Percentiles rank a stretch among this genome's conserved stretches.
These are phyloP conservation scores for Drosophila paulistorum DNA, from an alignment of 1,140 invertebrate species.

Conservation along the genomic window DNA sequence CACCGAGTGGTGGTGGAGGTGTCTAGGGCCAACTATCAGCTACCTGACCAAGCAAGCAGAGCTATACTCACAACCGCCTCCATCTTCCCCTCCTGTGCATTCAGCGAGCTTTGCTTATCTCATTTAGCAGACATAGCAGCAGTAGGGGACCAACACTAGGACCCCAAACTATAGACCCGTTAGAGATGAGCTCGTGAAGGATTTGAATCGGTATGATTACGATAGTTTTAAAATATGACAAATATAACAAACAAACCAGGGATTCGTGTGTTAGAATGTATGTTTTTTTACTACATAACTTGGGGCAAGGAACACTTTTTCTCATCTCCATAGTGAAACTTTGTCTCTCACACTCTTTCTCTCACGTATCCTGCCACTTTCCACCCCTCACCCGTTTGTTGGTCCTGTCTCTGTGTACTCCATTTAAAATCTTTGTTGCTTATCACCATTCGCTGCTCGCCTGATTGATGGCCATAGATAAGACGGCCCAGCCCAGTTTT, in stretches of 20 bases:
- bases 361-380: not conserved
- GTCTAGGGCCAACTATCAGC: slow-evolving; percentile 25
- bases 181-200: slow-evolving; percentile 47
- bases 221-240: no score
- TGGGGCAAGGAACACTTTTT: not conserved
- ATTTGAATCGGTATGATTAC: no score
- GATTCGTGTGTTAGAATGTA: not conserved
- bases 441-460: slow-evolving; percentile 80
- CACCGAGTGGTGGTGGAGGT: not conserved
- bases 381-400: not conserved
- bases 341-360: not conserved
- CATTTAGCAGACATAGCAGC: slow-evolving; percentile 55
- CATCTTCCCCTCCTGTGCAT: slow-evolving; percentile 25
- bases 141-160: slow-evolving; percentile 34
- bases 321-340: not conserved
- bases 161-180: slow-evolving; percentile 29
- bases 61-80: slow-evolving; percentile 28
- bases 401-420: slow-evolving; percentile 59
- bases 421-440: slow-evolving; percentile 83
- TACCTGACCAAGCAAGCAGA: slow-evolving; percentile 36
- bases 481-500: slow-evolving; percentile 70
- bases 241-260: not conserved
- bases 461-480: slow-evolving; percentile 83
- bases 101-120: slow-evolving; percentile 61
- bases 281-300: not conserved